Evolutionary conservation across 2,888 invertebrate species (phyloP).

Genomic region (Hipparchia semele): DNA sequence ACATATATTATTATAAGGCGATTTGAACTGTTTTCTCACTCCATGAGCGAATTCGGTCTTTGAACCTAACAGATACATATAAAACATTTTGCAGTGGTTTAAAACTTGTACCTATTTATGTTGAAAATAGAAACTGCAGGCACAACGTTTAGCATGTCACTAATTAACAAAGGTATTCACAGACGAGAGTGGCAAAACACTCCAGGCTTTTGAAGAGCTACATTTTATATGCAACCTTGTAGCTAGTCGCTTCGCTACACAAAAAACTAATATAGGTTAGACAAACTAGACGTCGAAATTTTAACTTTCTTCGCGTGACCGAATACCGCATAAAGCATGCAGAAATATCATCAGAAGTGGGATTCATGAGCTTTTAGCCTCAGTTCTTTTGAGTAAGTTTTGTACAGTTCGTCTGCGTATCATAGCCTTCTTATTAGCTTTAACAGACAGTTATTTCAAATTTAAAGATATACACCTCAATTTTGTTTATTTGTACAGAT

Average conservation of each 20-base stretch:
- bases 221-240: constrained; percentile 17
- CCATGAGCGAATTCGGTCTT: no score
- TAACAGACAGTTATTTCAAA: no score
- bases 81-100: no score
- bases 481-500: no score
- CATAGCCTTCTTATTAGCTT: no score
- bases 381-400: no score
- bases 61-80: no score
- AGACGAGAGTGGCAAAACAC: constrained; percentile 1
- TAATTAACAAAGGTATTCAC: constrained; percentile 15
- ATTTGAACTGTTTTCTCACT: no score
- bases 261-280: constrained; percentile 9
- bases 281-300: background rate
- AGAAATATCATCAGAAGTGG: constrained; percentile 2
- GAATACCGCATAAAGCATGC: background rate
- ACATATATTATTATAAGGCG: no score
- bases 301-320: background rate
- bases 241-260: background rate
- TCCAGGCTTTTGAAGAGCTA: background rate
- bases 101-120: no score
- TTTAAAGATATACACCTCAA: no score
- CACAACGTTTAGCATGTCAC: constrained; percentile 1
- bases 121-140: background rate
- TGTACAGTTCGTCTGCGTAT: no score
- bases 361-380: background rate